Evolutionary conservation across 2,113 vertebrate species (phyloP), one percentile per base, ranked within the genome.

Genomic region (Prunella himalayana): DNA sequence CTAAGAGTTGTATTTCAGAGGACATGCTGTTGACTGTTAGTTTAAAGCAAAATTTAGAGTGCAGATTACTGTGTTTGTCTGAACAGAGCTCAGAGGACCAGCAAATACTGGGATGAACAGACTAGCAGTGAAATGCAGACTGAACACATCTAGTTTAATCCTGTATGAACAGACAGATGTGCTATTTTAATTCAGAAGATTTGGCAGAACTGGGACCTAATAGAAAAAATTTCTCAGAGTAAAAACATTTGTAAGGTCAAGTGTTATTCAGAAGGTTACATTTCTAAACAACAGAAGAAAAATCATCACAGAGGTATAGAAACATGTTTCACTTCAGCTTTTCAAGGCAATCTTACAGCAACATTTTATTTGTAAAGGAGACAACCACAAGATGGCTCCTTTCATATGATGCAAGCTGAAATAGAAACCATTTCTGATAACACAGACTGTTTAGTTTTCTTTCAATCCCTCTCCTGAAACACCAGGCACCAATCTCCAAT

Each of bases 371-470:
- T 92, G 45, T 41, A 86, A 73, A 83, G 68, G 56, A 94, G 85
- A 88, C 85, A 96, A 60, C 95, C 95, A 97, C 94, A 96, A 97
- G 92, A 97, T 96, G 95, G 94, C 94, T 94, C 95, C 90, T 97
- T 88, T 86, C 88, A 83, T 59, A 80, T 4, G 21, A 77, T 17
- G 50, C 35, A 30, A 61, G 75, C 92, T 92, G 60, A 72, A 81
- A 61, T 2, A 88, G 92, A 83, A 93, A 81, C n/a, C 70, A 59
- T 17, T 39, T 49, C 81, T 54, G 61, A 37, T 47, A 71, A 78
- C 1, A 4, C 8, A 41, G 47, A 35, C 82, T 88, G 24, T 56
- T 85, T 21, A 30, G 44, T 19, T n/a, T 75, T 65, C 65, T 45
- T 91, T 64, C 68, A n/a, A 4, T 45, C 37, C 11, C 50, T 47